Evolutionary conservation across 2,888 invertebrate genomes (phyloP).

Genomic region (Pocota personata): DNA sequence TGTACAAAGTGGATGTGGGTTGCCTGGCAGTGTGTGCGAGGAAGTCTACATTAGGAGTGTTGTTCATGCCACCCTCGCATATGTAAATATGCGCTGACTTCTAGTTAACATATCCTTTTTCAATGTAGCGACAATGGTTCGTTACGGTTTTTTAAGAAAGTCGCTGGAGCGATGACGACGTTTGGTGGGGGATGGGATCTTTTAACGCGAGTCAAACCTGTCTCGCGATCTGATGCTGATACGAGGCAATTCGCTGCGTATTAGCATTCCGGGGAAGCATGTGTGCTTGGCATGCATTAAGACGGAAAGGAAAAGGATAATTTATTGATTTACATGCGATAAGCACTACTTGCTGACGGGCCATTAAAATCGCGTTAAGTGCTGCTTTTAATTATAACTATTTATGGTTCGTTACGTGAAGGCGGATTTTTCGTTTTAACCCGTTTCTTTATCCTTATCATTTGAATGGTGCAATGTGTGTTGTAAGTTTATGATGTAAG

Average conservation of each 20-base stretch:
- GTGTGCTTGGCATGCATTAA: conserved; percentile 45
- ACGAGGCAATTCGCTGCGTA: background rate
- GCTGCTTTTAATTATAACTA: conserved; percentile 71
- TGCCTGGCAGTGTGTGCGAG: background rate
- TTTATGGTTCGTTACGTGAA: conserved; percentile 67
- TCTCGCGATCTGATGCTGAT: conserved; percentile 40
- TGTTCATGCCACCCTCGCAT: background rate
- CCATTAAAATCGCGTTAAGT: conserved; percentile 70
- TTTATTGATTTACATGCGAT: conserved; percentile 72
- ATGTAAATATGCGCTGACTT: conserved; percentile 11
- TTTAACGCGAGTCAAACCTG: conserved; percentile 52
- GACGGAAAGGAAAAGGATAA: conserved; percentile 59
- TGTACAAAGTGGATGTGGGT: conserved; percentile 64
- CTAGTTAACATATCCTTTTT: conserved; percentile 57
- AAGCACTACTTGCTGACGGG: conserved; percentile 55
- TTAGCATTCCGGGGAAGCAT: conserved; percentile 24
- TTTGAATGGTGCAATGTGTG: background rate
- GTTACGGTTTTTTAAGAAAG: conserved; percentile 66
- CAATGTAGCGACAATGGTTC: conserved; percentile 35
- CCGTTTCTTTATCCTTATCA: conserved; percentile 8
- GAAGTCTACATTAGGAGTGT: background rate
- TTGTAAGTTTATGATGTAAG: conserved; percentile 40
- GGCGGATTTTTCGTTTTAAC: conserved; percentile 20
- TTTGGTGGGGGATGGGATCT: background rate
- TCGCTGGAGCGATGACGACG: conserved; percentile 19